phyloP scores from a whole-genome alignment of 1,140 invertebrate genomes.

The Drosophila lini region DNA sequence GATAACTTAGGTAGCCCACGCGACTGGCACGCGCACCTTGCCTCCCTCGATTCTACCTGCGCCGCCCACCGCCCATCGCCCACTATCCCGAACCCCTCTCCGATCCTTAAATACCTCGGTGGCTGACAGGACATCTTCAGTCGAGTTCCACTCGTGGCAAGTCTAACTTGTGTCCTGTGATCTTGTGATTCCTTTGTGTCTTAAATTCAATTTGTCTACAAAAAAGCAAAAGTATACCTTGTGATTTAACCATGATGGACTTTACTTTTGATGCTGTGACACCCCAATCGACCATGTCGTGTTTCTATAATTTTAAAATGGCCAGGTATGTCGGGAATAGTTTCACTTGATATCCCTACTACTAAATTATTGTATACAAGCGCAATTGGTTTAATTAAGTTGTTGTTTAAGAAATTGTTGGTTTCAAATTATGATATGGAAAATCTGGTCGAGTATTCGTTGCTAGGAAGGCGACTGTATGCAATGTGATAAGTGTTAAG shows the following conservation, averaged over 20 bases:
- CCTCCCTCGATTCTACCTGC: constrained; percentile 18
- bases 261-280: constrained; percentile 58
- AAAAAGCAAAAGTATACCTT: constrained; percentile 11
- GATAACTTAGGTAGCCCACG: constrained; percentile 62
- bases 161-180: constrained; percentile 66
- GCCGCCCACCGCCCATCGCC: constrained; percentile 22
- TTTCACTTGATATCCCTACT: background rate
- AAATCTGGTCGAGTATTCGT: background rate
- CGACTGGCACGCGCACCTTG: constrained; percentile 72
- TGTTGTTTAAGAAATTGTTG: constrained; percentile 10
- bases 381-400: constrained; percentile 31
- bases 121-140: constrained; percentile 36
- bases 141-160: constrained; percentile 76
- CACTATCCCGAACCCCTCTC: constrained; percentile 8
- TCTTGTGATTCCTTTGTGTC: constrained; percentile 50
- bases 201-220: constrained; percentile 31
- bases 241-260: constrained; percentile 59
- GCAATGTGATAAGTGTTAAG: constrained; percentile 3
- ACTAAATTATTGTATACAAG: constrained; percentile 37
- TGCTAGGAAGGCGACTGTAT: constrained; percentile 24
- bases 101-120: constrained; percentile 65
- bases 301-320: constrained; percentile 65
- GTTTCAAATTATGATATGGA: background rate
- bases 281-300: constrained; percentile 71
- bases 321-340: constrained; percentile 62